Conservation (phyloP, 1,140 invertebrate genomes). For the Bactericera cockerelli region DNA sequence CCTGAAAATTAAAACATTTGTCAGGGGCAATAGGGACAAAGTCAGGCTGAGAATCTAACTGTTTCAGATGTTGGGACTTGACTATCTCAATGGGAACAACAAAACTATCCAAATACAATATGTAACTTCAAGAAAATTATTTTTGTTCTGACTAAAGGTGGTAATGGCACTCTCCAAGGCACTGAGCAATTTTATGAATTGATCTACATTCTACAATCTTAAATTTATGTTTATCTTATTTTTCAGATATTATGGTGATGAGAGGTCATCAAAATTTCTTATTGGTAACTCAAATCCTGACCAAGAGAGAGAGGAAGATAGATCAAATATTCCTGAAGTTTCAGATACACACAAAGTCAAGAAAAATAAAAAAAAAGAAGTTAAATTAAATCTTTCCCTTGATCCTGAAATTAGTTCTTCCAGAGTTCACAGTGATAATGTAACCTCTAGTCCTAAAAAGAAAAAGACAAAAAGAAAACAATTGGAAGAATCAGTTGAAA, state of each 20-base stretch:
- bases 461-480: neutral
- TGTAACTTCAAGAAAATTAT: too few relatives aligned
- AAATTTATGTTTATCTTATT: neutral
- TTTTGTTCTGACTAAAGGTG: too few relatives aligned
- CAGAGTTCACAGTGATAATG: neutral
- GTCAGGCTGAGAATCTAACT: too few relatives aligned
- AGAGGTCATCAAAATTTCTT: neutral
- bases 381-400: neutral
- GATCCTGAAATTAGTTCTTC: neutral
- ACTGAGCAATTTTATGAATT: too few relatives aligned
- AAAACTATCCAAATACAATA: too few relatives aligned
- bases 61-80: too few relatives aligned
- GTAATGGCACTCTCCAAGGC: too few relatives aligned
- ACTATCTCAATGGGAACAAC: too few relatives aligned
- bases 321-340: neutral
- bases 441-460: neutral
- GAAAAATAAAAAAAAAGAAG: neutral
- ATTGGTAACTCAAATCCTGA: neutral
- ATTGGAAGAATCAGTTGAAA: too few relatives aligned
- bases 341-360: neutral
- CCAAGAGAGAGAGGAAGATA: neutral
- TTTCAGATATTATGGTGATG: slow-evolving; percentile 4
- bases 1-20: too few relatives aligned
- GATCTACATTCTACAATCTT: too few relatives aligned
- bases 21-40: too few relatives aligned